A percentile compares a stretch with the other conserved stretches of the same genome.
Evolutionary conservation across 2,888 invertebrate genomes (phyloP).

Genomic region (Lepidochitona cinerea): DNA sequence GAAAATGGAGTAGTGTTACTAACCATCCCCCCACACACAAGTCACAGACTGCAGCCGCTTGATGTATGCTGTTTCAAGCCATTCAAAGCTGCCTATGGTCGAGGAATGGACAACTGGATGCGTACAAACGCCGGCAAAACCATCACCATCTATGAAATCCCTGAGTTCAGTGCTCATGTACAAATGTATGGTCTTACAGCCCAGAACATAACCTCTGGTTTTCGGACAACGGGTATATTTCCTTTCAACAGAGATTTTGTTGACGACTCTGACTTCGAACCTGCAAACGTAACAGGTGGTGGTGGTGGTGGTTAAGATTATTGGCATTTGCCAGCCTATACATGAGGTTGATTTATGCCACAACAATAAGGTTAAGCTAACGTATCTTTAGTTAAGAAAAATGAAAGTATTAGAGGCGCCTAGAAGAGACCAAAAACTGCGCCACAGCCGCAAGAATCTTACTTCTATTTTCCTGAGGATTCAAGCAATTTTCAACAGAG

Average conservation of each 20-base stretch:
- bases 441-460: too few species aligned
- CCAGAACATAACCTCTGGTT: conserved; percentile 8
- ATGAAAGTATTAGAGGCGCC: too few species aligned
- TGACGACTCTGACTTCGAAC: background rate
- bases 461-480: too few species aligned
- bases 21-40: conserved; percentile 34
- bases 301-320: too few species aligned
- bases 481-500: too few species aligned
- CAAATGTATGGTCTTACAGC: conserved; percentile 15
- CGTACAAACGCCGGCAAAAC: conserved; percentile 58
- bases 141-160: conserved; percentile 38
- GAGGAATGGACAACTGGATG: conserved; percentile 62
- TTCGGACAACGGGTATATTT: conserved; percentile 1
- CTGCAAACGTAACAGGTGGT: too few species aligned
- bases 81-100: conserved; percentile 56
- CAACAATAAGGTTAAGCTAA: too few species aligned
- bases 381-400: too few species aligned
- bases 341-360: too few species aligned
- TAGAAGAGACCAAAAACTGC: too few species aligned
- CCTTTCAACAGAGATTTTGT: conserved; percentile 9
- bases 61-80: conserved; percentile 55
- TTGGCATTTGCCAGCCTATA: too few species aligned
- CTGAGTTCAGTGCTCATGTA: too few species aligned
- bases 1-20: conserved; percentile 30
- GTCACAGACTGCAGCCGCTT: conserved; percentile 29